Percentiles rank a stretch among this genome's conserved stretches.
Conservation (phyloP, 2,888 invertebrate genomes). For the Polydesmus complanatus region DNA sequence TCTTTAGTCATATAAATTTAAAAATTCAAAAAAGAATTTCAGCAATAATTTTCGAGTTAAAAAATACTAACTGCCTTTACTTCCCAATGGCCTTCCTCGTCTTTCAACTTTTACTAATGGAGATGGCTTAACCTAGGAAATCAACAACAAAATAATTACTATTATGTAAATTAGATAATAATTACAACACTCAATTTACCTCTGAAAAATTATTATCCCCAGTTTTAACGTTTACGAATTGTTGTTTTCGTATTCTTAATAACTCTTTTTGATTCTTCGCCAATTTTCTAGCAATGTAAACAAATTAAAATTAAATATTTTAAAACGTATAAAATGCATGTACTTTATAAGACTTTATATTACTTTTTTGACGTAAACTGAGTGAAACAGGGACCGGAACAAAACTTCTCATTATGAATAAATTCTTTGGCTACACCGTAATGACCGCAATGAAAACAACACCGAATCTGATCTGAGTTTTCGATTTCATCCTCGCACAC, state of each 20-base stretch:
- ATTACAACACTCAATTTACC: neutral
- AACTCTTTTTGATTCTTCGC: neutral
- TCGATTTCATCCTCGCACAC: neutral
- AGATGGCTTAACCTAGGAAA: neutral
- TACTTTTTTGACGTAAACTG: slow-evolving; percentile 8
- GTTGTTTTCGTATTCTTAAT: neutral
- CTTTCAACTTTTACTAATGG: neutral
- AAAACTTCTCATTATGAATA: slow-evolving; percentile 47
- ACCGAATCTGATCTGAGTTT: slow-evolving; percentile 52
- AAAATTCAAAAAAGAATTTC: too few relatives aligned
- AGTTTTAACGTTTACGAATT: neutral
- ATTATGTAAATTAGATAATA: too few relatives aligned
- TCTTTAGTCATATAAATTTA: too few relatives aligned
- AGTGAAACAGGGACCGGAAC: slow-evolving; percentile 51
- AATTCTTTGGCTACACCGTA: slow-evolving; percentile 73
- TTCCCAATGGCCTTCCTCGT: neutral
- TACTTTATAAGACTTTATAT: too few relatives aligned
- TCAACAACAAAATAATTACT: neutral
- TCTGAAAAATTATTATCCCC: neutral
- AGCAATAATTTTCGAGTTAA: too few relatives aligned
- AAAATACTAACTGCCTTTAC: neutral
- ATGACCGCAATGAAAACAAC: slow-evolving; percentile 71
- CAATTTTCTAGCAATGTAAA: too few relatives aligned
- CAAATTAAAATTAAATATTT: too few relatives aligned
- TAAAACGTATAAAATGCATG: too few relatives aligned